These are phyloP conservation scores for Yoshiicerus persimilis DNA, from an alignment of 1,140 invertebrate species.

Conservation along the genomic window DNA sequence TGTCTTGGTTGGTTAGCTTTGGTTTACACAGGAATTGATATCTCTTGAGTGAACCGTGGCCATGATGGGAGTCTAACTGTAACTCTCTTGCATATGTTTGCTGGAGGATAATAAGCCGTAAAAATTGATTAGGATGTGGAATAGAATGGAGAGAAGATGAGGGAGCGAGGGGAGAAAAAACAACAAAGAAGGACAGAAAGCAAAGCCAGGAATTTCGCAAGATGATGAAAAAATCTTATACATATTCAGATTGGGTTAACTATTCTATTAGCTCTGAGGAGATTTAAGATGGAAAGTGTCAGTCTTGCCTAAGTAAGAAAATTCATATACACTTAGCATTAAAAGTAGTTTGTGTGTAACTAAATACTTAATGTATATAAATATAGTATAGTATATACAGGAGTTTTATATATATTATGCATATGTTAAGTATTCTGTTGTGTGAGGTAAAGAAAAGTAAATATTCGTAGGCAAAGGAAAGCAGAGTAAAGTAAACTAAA, in stretches of 20 bases:
- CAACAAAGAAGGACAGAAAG: neutral
- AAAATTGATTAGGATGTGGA: conserved; percentile 20
- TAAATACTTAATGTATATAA: neutral
- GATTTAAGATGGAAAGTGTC: neutral
- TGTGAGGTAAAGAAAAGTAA: neutral
- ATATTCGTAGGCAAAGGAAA: neutral
- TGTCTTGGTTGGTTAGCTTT: neutral
- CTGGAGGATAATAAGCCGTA: conserved; percentile 14
- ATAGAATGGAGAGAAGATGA: neutral
- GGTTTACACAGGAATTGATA: neutral
- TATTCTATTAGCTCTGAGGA: neutral
- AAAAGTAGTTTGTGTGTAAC: neutral
- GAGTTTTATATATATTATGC: neutral
- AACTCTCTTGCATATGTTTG: conserved; percentile 10
- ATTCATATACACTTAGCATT: too few species aligned
- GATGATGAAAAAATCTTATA: conserved; percentile 10
- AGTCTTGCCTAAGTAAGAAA: too few species aligned
- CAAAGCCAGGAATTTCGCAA: neutral
- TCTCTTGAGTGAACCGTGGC: neutral
- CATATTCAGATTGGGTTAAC: conserved; percentile 18
- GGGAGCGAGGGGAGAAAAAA: neutral
- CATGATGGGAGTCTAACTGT: neutral
- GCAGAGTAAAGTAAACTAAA: neutral
- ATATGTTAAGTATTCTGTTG: neutral
- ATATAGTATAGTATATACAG: neutral